Evolutionary conservation across 2,113 vertebrate genomes (phyloP).

Genomic region (Neoarius graeffei): DNA sequence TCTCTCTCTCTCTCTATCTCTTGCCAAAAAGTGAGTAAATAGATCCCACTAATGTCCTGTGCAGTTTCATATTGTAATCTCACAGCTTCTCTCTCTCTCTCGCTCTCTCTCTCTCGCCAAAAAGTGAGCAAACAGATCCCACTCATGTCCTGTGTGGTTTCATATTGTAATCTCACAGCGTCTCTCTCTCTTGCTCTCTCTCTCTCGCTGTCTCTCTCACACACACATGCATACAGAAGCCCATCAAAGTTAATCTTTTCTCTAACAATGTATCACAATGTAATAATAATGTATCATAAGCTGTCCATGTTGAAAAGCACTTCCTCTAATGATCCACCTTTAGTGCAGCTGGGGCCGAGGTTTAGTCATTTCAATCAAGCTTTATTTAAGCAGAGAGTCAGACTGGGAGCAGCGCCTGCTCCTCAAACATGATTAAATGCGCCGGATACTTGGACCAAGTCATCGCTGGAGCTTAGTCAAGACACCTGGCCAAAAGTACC

Average conservation of each 20-base stretch:
- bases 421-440: slow-evolving; percentile 49
- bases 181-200: background rate
- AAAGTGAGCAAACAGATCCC: background rate
- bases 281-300: slow-evolving; percentile 38
- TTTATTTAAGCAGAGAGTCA: slow-evolving; percentile 51
- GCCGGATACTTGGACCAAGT: slow-evolving; percentile 32
- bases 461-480: slow-evolving; percentile 43
- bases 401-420: slow-evolving; percentile 34
- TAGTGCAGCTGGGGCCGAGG: slow-evolving; percentile 38
- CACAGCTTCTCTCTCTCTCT: too few relatives aligned
- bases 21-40: too few relatives aligned
- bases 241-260: slow-evolving; percentile 23
- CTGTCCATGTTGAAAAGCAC: slow-evolving; percentile 35
- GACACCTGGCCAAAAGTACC: slow-evolving; percentile 46
- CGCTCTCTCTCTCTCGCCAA: background rate
- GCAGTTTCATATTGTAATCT: too few relatives aligned
- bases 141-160: background rate
- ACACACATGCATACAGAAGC: slow-evolving; percentile 20
- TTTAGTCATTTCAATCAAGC: slow-evolving; percentile 51
- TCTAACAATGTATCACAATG: slow-evolving; percentile 19
- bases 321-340: slow-evolving; percentile 42
- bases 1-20: too few relatives aligned
- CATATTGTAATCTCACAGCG: background rate
- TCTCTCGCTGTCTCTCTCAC: too few relatives aligned
- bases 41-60: too few relatives aligned